Percentiles rank a stretch among this genome's conserved stretches.
phyloP scores from a whole-genome alignment of 2,113 vertebrate species.

The Leuciscus idus region DNA sequence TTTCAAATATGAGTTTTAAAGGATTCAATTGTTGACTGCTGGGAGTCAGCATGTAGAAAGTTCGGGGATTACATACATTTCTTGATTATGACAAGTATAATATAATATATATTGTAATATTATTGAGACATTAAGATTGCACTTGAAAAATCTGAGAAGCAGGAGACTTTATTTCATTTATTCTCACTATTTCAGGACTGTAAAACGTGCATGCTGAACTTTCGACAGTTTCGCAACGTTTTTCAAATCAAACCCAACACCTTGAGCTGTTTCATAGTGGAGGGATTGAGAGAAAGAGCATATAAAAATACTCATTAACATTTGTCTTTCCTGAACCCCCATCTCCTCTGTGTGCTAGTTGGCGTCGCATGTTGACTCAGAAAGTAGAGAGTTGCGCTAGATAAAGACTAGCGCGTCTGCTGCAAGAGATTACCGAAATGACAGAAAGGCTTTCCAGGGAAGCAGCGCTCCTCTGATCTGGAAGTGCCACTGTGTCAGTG shows the following conservation, averaged over 20 bases:
- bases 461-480: constrained; percentile 9
- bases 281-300: background rate
- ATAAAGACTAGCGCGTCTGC: constrained; percentile 30
- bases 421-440: constrained; percentile 30
- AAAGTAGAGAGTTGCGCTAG: constrained; percentile 2
- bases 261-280: background rate
- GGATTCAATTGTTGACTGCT: no score
- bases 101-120: no score
- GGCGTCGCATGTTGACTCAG: constrained; percentile 1
- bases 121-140: background rate
- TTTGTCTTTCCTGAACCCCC: background rate
- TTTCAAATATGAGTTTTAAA: no score
- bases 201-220: background rate
- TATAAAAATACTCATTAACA: constrained; percentile 7
- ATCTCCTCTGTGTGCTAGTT: background rate
- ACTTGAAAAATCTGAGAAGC: background rate
- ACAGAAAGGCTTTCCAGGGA: constrained; percentile 19
- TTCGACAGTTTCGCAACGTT: background rate
- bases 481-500: constrained; percentile 29
- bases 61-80: background rate
- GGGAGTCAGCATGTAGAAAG: background rate
- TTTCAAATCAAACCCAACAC: background rate
- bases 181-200: background rate
- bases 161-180: background rate
- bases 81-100: background rate